Base-by-base conservation (phyloP, 2,888 invertebrate species). In the Lepidocyrtinus sp. region DNA sequence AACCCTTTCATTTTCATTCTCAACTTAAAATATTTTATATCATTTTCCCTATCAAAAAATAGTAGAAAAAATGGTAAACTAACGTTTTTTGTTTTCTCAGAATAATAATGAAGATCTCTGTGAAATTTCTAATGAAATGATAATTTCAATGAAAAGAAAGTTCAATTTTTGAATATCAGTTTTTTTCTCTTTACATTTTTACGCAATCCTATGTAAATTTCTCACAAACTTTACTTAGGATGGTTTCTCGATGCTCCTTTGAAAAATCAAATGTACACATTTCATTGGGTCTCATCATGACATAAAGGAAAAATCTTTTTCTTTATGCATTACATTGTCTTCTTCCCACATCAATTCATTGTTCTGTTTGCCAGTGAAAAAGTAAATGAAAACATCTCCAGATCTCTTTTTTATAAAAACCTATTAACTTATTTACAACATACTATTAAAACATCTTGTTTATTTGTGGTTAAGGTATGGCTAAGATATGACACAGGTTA, bases 241-340 rank as follows among this genome's bases (percentile, higher is more conserved):
- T n/a, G n/a, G 36, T 36, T 36, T 36, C 36, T 12, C 12, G 5
- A 7, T 12, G 15, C 50, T 50, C 17, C 5, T 36, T 17, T 50
- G 50, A 7, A 36, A 36, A 36, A 50, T 50, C n/a, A n/a, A n/a
- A n/a, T n/a, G n/a, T n/a, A n/a, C n/a, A n/a, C n/a, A 17, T 50
- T 50, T 50, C 50, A 50, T 50, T 50, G 50, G 50, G 50, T 50
- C 50, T 50, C 50, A 50, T n/a, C n/a, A n/a, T 36, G 36, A 36
- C 5, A 12, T 36, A 36, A 36, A 36, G 12, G 36, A 36, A 12
- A 36, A 36, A 36, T n/a, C n/a, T n/a, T n/a, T n/a, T n/a, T n/a
- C n/a, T n/a, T n/a, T n/a, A n/a, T n/a, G n/a, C n/a, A n/a, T n/a
- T n/a, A n/a, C n/a, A n/a, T n/a, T 36, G 36, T 36, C 5, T 36